These are phyloP conservation scores for Vanessa cardui DNA, from an alignment of 2,888 invertebrate genomes.

Conservation along the genomic window DNA sequence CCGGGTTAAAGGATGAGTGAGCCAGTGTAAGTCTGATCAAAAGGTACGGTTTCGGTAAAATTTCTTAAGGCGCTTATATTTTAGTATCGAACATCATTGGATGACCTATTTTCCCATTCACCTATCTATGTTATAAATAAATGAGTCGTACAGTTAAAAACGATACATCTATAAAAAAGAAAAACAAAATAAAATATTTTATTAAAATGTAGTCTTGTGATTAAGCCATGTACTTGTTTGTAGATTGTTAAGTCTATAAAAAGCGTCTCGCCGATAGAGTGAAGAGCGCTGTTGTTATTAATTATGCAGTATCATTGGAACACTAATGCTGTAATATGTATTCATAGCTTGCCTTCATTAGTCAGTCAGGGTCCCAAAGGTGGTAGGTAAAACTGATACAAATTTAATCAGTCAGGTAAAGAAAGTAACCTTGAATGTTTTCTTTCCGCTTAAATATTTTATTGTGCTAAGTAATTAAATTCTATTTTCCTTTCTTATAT, in stretches of 20 bases:
- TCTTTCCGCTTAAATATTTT: not conserved
- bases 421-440: slow-evolving; percentile 11
- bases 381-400: slow-evolving; percentile 49
- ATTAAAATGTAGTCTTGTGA: not conserved
- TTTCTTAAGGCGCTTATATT: too few species aligned
- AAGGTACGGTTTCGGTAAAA: too few species aligned
- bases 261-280: slow-evolving; percentile 48
- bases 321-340: slow-evolving; percentile 72
- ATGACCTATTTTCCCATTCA: too few species aligned
- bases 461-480: slow-evolving; percentile 1
- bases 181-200: too few species aligned
- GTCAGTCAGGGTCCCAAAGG: slow-evolving; percentile 49
- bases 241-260: slow-evolving; percentile 15
- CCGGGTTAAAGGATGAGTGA: too few species aligned
- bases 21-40: too few species aligned
- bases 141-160: too few species aligned
- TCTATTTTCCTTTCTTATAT: not conserved
- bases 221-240: slow-evolving; percentile 2
- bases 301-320: slow-evolving; percentile 63
- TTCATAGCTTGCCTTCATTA: slow-evolving; percentile 72
- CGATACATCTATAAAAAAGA: too few species aligned
- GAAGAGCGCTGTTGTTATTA: slow-evolving; percentile 61
- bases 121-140: too few species aligned
- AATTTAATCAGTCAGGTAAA: slow-evolving; percentile 50
- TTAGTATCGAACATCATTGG: too few species aligned